These are phyloP conservation scores for Eustalomyia histrio DNA, from an alignment of 2,888 invertebrate species.

Conservation along the genomic window DNA sequence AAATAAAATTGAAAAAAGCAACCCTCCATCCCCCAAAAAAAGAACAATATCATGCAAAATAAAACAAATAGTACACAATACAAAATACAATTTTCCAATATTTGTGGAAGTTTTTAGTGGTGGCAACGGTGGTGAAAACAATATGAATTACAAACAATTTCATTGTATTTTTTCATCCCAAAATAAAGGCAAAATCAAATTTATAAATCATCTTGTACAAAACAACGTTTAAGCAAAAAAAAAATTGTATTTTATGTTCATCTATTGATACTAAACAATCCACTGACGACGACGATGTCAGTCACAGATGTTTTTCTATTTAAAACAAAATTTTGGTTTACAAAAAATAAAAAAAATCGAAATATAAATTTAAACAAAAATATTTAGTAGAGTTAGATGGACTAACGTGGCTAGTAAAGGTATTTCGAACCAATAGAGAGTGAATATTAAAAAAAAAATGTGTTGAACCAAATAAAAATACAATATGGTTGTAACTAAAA, in stretches of 20 bases:
- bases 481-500: slow-evolving; percentile 21
- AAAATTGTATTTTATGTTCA: slow-evolving; percentile 6
- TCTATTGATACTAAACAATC: slow-evolving; percentile 2
- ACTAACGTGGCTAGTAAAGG: background rate
- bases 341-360: background rate
- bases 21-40: background rate
- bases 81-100: slow-evolving; percentile 47
- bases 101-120: slow-evolving; percentile 23
- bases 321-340: background rate
- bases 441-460: too few species aligned
- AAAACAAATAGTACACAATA: slow-evolving; percentile 42
- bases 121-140: slow-evolving; percentile 1
- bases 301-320: slow-evolving; percentile 27
- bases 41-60: slow-evolving; percentile 8
- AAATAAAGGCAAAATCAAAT: slow-evolving; percentile 41
- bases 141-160: background rate
- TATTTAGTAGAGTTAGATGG: background rate
- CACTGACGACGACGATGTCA: slow-evolving; percentile 23
- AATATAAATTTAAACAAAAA: background rate
- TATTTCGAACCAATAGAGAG: background rate
- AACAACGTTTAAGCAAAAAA: slow-evolving; percentile 29
- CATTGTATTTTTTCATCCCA: background rate
- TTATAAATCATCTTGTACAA: slow-evolving; percentile 48
- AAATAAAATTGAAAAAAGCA: background rate
- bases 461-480: slow-evolving; percentile 28